A percentile compares a stretch with the other conserved stretches of the same genome.
phyloP scores from a whole-genome alignment of 2,797 vertebrate species.

The Dipus sagitta region DNA sequence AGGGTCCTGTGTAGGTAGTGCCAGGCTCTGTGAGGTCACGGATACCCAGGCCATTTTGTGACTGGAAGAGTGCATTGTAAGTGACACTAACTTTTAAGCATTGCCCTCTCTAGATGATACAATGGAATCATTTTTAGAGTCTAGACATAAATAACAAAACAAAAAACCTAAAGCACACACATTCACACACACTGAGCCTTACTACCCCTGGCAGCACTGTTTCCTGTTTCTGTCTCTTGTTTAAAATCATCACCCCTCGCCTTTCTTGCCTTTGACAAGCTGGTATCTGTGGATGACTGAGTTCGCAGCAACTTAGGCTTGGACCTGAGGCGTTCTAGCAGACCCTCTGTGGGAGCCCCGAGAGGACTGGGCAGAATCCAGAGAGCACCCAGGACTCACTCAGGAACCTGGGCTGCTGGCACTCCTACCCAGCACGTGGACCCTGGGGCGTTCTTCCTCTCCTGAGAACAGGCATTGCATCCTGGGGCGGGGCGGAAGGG shows the following conservation, averaged over 20 bases:
- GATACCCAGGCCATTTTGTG: too few relatives aligned
- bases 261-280: neutral
- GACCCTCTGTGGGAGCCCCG: neutral
- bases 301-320: neutral
- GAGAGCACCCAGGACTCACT: neutral
- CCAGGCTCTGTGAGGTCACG: too few relatives aligned
- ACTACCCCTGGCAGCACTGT: neutral
- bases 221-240: constrained; percentile 13
- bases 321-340: neutral
- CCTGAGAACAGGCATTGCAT: neutral
- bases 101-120: neutral
- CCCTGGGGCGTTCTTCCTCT: neutral
- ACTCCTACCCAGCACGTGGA: neutral
- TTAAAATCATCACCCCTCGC: constrained; percentile 4
- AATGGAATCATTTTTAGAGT: constrained; percentile 29
- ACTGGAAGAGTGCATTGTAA: too few relatives aligned
- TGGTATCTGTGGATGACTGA: neutral
- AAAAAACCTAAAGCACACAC: neutral
- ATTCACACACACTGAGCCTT: neutral
- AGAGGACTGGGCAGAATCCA: neutral
- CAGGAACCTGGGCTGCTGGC: neutral
- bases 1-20: too few relatives aligned
- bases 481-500: neutral
- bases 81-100: constrained; percentile 28
- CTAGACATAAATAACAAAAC: neutral